Evolutionary conservation across 2,113 vertebrate species (phyloP).

Genomic region (Alces alces): DNA sequence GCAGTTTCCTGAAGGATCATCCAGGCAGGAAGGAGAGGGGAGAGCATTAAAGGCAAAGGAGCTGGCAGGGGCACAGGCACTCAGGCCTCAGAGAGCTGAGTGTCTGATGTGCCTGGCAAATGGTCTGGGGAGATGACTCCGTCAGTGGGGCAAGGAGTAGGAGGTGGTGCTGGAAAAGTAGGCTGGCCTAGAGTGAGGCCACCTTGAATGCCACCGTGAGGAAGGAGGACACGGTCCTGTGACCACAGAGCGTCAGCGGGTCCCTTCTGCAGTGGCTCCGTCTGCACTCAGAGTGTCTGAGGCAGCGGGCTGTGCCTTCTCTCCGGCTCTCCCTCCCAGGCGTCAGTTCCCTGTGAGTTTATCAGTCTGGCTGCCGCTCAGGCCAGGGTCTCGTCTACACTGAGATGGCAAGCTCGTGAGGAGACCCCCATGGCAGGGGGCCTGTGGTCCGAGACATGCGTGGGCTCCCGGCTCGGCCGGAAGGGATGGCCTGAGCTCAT

Average conservation of each 20-base stretch:
- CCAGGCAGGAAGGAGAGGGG: background rate
- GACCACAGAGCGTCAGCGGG: fast-evolving
- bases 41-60: background rate
- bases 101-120: background rate
- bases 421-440: background rate
- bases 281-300: background rate
- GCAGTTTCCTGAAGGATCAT: background rate
- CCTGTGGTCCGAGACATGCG: background rate
- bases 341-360: no score
- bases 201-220: fast-evolving
- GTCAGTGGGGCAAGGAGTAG: fast-evolving
- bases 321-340: background rate
- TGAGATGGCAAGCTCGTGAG: background rate
- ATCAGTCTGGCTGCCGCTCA: background rate
- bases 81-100: background rate
- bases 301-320: fast-evolving
- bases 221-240: fast-evolving
- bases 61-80: background rate
- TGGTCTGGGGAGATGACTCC: background rate
- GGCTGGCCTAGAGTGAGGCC: fast-evolving
- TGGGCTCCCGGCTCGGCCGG: fast-evolving
- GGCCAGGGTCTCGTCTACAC: background rate
- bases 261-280: background rate
- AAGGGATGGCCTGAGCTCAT: background rate
- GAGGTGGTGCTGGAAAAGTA: no score